Evolutionary conservation across 2,888 invertebrate species (phyloP), one percentile per base, ranked within the genome.

Genomic region (Tachina grossa): DNA sequence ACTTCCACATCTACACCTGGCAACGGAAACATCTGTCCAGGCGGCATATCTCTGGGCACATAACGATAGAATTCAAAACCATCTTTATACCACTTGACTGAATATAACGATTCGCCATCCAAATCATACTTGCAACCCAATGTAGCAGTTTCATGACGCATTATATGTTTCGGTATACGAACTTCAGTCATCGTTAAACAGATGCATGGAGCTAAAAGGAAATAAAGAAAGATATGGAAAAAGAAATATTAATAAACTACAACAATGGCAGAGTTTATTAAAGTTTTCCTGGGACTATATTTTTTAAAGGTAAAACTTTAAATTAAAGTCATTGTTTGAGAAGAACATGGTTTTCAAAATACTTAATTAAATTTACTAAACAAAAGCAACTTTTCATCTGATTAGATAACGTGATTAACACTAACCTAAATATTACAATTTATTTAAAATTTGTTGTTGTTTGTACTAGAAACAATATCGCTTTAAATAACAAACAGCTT

Each of bases 41-140:
- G 96, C 83, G 97, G 97, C 90, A 94, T 94, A 92, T 97, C 97
- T 75, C 96, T 94, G 22, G 97, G 97, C 88, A 97, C 96, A 93
- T 95, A 97, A 86, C 97, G 94, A 94, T 96, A 97, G 94, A 97
- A 97, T 93, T 97, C 97, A 92, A 96, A 95, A 88, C 97, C 97
- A 91, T 97, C 97, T 92, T 97, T 97, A 94, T 97, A 97, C 97
- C 97, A 97, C 93, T 97, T 97, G 89, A 97, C 97, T 47, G 97
- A 97, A 93, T 97, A 97, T 66, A 97, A 94, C 69, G 95, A 95
- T 92, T 97, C 97, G 5, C 95, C 95, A 88, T 97, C 96, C 91
- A 97, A 94, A 93, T 96, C 95, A 94, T 96, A 97, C 92, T 96
- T 95, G 93, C 97, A 97, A 72, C 96, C 96, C 88, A 97, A 93